Evolutionary conservation across 1,140 invertebrate genomes (phyloP).

Genomic region (Drosophila triauraria): DNA sequence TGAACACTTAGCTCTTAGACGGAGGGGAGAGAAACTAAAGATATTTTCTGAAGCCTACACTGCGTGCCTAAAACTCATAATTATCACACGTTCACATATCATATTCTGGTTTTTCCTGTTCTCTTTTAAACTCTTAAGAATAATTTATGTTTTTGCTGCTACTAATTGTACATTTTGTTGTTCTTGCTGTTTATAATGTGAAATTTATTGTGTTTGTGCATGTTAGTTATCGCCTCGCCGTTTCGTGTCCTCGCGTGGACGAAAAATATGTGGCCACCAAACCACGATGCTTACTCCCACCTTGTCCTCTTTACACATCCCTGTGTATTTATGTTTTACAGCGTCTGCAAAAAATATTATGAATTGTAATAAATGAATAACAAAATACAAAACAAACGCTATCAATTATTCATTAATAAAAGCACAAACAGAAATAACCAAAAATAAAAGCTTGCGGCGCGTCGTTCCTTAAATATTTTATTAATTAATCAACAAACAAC

Average conservation of each 20-base stretch:
- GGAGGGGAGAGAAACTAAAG: conserved; percentile 1
- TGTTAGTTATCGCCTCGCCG: conserved; percentile 61
- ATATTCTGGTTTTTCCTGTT: conserved; percentile 51
- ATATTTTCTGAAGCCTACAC: conserved; percentile 19
- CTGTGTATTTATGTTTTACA: conserved; percentile 32
- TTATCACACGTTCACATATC: conserved; percentile 67
- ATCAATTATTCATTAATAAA: conserved; percentile 60
- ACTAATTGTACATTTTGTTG: conserved; percentile 71
- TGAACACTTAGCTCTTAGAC: conserved; percentile 42
- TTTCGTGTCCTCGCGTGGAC: conserved; percentile 13
- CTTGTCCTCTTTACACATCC: conserved; percentile 15
- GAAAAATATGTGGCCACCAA: conserved; percentile 9
- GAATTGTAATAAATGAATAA: conserved; percentile 54
- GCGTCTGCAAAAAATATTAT: conserved; percentile 34
- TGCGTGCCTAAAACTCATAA: conserved; percentile 70
- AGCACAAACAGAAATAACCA: conserved; percentile 46
- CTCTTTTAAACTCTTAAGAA: conserved; percentile 55
- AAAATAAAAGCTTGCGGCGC: conserved; percentile 50
- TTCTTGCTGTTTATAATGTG: conserved; percentile 38
- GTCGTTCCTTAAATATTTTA: conserved; percentile 58
- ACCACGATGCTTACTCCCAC: conserved; percentile 2
- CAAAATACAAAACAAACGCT: conserved; percentile 56
- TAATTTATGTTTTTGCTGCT: conserved; percentile 70
- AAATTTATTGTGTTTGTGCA: conserved; percentile 75
- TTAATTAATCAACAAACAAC: conserved; percentile 56